Evolutionary conservation across 2,113 vertebrate species (phyloP).

Genomic region (Strix aluco): DNA sequence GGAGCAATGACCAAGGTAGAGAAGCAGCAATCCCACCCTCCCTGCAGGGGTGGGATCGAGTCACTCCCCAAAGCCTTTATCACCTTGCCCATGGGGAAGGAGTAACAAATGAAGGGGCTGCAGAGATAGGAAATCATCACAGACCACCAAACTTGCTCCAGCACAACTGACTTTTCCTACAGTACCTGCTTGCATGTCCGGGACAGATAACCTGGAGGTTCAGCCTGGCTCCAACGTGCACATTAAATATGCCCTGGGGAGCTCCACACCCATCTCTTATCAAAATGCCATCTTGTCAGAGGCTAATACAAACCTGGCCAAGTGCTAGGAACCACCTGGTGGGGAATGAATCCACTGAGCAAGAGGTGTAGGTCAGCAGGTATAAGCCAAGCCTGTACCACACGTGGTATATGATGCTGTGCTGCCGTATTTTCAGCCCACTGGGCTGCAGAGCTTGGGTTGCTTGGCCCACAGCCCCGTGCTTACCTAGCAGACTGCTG

Average conservation of each 20-base stretch:
- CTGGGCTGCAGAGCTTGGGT: neutral
- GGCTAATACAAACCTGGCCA: neutral
- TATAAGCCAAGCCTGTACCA: neutral
- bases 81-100: neutral
- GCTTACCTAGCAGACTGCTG: neutral
- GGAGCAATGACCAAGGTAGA: neutral
- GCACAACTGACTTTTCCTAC: neutral
- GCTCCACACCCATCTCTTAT: neutral
- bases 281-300: neutral
- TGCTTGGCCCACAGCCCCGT: neutral
- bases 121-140: no score
- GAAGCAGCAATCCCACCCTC: neutral
- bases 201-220: neutral
- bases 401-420: fast-evolving
- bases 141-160: neutral
- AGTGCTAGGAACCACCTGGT: fast-evolving
- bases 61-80: neutral
- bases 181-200: neutral
- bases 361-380: neutral
- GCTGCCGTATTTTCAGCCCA: neutral
- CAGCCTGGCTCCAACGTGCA: neutral
- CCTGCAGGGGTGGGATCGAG: neutral
- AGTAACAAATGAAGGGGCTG: neutral
- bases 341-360: neutral
- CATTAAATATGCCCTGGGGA: neutral